Evolutionary conservation across 1,140 invertebrate species (phyloP).

Genomic region (Archivesica marissinica): DNA sequence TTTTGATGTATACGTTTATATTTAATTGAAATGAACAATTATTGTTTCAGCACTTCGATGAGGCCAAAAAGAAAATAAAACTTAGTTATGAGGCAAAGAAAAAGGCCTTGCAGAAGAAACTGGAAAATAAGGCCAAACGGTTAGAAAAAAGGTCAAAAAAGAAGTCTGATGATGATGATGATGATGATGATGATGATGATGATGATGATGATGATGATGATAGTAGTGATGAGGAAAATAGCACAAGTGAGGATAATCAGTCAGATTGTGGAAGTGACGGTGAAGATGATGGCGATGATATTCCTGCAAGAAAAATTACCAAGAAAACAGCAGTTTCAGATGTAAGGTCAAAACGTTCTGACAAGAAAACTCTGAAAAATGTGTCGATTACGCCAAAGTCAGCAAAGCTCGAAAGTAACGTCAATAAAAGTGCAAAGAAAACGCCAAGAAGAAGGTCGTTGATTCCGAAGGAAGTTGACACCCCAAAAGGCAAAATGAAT

Average conservation of each 20-base stretch:
- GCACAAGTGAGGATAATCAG: neutral
- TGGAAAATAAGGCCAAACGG: neutral
- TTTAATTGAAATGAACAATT: no score
- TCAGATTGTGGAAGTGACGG: neutral
- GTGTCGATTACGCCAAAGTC: neutral
- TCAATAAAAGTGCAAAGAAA: constrained; percentile 3
- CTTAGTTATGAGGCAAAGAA: neutral
- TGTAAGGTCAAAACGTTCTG: neutral
- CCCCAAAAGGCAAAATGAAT: constrained; percentile 50
- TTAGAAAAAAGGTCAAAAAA: neutral
- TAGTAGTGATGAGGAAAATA: neutral
- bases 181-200: neutral
- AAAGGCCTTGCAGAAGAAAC: neutral
- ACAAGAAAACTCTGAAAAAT: neutral
- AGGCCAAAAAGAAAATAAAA: neutral
- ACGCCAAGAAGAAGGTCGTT: neutral
- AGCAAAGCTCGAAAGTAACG: neutral
- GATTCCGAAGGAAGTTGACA: constrained; percentile 46
- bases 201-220: neutral
- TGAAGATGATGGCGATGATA: neutral
- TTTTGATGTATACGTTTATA: no score
- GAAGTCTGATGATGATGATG: neutral
- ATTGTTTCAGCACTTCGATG: neutral
- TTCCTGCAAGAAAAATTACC: neutral
- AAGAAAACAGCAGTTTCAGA: neutral